Conservation (phyloP, 2,888 invertebrate genomes). For the Ligdia adustata region DNA sequence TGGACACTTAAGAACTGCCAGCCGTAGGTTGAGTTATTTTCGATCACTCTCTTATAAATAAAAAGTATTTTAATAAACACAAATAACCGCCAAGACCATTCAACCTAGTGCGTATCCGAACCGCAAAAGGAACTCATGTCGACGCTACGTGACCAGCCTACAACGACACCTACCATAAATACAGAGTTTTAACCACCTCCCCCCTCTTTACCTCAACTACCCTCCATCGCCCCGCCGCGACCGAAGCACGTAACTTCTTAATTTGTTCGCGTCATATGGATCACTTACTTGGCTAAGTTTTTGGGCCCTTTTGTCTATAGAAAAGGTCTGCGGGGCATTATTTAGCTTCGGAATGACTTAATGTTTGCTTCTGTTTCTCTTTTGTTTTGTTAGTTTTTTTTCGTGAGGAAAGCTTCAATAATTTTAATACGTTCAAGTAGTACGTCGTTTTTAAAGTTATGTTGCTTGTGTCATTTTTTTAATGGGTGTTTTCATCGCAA, state of each 20-base stretch:
- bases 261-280: conserved; percentile 48
- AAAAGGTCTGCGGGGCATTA: conserved; percentile 25
- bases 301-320: conserved; percentile 31
- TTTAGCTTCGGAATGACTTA: conserved; percentile 23
- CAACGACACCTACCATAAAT: conserved; percentile 44
- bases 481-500: no score
- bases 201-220: neutral
- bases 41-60: no score
- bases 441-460: no score
- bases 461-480: no score
- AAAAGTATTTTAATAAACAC: no score
- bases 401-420: neutral
- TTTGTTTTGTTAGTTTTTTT: conserved; percentile 16
- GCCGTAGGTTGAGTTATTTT: no score
- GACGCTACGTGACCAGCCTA: conserved; percentile 49
- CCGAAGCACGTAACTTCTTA: conserved; percentile 46
- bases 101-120: conserved; percentile 24
- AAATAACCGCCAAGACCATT: conserved; percentile 7
- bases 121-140: conserved; percentile 37
- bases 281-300: conserved; percentile 43
- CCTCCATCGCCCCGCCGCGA: conserved; percentile 10
- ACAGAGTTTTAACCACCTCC: conserved; percentile 42
- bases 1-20: no score
- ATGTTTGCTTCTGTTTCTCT: conserved; percentile 15
- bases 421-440: no score